Percentiles rank a stretch among this genome's conserved stretches.
Evolutionary conservation across 2,797 vertebrate species (phyloP).

Genomic region (Hydrophis major): DNA sequence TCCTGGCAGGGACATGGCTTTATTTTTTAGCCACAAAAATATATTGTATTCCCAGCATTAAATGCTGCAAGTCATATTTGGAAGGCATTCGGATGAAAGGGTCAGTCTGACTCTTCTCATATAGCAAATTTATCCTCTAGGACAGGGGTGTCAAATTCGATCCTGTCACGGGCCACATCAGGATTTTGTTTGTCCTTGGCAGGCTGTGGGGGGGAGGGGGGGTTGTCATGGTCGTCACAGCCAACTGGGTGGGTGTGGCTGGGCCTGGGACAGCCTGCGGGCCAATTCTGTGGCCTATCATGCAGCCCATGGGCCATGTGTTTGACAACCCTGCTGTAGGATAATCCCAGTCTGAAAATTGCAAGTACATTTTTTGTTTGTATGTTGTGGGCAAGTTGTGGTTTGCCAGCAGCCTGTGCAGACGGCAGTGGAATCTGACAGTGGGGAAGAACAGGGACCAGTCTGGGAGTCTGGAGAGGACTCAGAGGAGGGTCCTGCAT

Average conservation of each 20-base stretch:
- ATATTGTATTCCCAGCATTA: not conserved
- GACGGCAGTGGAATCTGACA: no score
- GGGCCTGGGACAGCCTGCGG: no score
- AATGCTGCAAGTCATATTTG: not conserved
- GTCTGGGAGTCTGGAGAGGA: no score
- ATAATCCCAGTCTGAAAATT: not conserved
- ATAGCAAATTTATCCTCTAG: not conserved
- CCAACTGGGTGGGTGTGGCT: no score
- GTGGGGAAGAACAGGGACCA: no score
- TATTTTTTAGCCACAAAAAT: not conserved
- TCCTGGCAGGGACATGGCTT: not conserved
- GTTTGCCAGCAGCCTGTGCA: no score
- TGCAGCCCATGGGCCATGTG: fast-evolving
- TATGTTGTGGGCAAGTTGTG: not conserved
- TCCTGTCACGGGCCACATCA: not conserved
- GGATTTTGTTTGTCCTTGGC: not conserved
- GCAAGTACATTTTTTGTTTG: not conserved
- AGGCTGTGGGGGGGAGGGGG: no score
- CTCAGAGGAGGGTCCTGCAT: no score
- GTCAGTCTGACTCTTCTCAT: not conserved
- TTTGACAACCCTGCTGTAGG: no score
- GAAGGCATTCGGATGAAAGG: not conserved
- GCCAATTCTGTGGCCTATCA: no score
- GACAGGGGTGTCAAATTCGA: not conserved
- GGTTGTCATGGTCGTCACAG: no score